These are phyloP conservation scores for Ennomos quercinarius DNA, from an alignment of 2,888 invertebrate species.

Conservation along the genomic window DNA sequence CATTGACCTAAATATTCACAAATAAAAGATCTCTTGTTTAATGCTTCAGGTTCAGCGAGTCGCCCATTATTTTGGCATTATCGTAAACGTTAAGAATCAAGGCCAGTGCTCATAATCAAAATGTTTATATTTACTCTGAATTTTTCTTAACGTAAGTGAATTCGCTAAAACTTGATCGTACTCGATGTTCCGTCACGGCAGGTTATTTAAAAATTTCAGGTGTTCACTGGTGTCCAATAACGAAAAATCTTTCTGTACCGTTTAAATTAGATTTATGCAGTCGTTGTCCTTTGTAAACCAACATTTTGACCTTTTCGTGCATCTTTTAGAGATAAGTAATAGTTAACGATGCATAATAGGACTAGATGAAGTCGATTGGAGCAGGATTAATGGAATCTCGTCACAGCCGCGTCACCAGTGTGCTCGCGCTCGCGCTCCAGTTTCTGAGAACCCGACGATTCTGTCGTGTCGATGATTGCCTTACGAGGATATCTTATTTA, in stretches of 20 bases:
- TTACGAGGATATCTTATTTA: constrained; percentile 6
- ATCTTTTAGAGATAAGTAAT: not conserved
- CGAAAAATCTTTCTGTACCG: too few relatives aligned
- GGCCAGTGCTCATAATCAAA: constrained; percentile 7
- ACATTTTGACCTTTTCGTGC: not conserved
- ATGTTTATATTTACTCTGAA: constrained; percentile 11
- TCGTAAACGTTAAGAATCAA: constrained; percentile 22
- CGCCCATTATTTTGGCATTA: constrained; percentile 17
- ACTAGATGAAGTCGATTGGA: constrained; percentile 23
- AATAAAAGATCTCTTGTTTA: constrained; percentile 20
- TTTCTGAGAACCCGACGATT: constrained; percentile 12
- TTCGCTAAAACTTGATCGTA: not conserved
- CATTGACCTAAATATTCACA: constrained; percentile 27
- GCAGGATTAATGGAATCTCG: constrained; percentile 31
- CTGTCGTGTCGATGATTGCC: constrained; percentile 1
- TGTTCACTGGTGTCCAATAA: too few relatives aligned
- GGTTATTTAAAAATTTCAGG: too few relatives aligned
- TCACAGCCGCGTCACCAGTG: constrained; percentile 25
- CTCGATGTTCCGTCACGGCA: too few relatives aligned
- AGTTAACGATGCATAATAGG: not conserved
- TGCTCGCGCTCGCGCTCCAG: not conserved
- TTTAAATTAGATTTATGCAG: too few relatives aligned
- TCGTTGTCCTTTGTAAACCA: not conserved
- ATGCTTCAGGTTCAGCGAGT: constrained; percentile 20
- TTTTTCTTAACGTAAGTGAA: constrained; percentile 11